phyloP scores from a whole-genome alignment of 2,888 invertebrate genomes.

The Trachelus troglodyta region DNA sequence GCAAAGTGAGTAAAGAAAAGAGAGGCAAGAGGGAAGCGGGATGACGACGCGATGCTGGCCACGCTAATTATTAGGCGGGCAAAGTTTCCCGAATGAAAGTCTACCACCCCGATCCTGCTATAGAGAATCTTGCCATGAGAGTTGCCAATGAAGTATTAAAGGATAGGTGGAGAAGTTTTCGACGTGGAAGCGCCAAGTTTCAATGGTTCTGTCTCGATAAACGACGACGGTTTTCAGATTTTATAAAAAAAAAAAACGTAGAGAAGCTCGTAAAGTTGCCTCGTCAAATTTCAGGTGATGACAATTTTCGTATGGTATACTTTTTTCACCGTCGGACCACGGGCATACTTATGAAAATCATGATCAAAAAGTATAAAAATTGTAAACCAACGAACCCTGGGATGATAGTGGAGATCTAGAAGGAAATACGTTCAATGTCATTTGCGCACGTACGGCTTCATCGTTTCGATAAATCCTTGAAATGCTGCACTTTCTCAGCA shows the following conservation, averaged over 20 bases:
- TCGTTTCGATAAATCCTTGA: no score
- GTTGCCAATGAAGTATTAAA: not conserved
- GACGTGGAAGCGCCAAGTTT: conserved; percentile 8
- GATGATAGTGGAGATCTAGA: no score
- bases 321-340: not conserved
- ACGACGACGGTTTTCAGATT: not conserved
- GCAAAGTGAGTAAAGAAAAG: not conserved
- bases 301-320: not conserved
- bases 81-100: not conserved
- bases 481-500: no score
- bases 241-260: not conserved
- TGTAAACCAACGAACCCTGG: no score
- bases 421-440: no score
- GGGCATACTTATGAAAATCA: not conserved
- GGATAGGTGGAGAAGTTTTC: not conserved
- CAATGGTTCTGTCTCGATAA: conserved; percentile 5
- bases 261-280: not conserved
- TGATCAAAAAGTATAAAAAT: not conserved
- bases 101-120: not conserved
- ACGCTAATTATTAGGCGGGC: not conserved
- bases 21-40: not conserved
- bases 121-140: not conserved
- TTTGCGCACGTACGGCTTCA: no score
- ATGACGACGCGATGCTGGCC: not conserved
- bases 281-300: not conserved